Conservation (phyloP, 1,140 invertebrate genomes). For the Lanistes nyassanus region DNA sequence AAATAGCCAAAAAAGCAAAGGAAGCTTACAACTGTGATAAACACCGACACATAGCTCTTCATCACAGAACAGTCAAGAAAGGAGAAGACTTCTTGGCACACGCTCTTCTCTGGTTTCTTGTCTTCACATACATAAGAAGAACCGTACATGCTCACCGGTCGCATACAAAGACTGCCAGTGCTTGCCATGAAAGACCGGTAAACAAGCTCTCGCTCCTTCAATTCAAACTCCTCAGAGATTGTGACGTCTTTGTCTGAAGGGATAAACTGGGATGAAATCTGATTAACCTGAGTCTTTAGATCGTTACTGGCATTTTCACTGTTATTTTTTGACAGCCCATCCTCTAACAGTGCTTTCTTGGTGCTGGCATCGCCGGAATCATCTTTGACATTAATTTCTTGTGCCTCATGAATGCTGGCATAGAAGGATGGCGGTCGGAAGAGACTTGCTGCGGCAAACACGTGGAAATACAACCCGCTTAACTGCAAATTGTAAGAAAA, state of each 20-base stretch:
- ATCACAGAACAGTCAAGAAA: slow-evolving; percentile 52
- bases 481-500: slow-evolving; percentile 28
- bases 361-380: no score
- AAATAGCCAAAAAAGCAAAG: slow-evolving; percentile 56
- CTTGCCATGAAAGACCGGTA: slow-evolving; percentile 4
- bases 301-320: no score
- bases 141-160: neutral
- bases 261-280: neutral
- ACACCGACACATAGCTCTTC: slow-evolving; percentile 43
- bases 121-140: neutral
- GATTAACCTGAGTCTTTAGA: no score
- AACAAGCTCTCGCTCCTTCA: no score
- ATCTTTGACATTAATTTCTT: no score
- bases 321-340: no score
- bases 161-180: slow-evolving; percentile 14
- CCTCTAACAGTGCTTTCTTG: no score
- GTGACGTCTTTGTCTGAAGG: neutral
- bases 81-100: neutral
- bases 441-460: slow-evolving; percentile 45
- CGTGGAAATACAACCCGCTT: slow-evolving; percentile 53
- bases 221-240: neutral
- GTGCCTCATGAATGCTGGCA: slow-evolving; percentile 28
- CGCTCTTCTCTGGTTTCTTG: neutral
- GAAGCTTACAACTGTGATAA: slow-evolving; percentile 46
- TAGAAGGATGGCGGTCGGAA: slow-evolving; percentile 69